Evolutionary conservation across 1,140 invertebrate species (phyloP).

Genomic region (Zaprionus taronus): DNA sequence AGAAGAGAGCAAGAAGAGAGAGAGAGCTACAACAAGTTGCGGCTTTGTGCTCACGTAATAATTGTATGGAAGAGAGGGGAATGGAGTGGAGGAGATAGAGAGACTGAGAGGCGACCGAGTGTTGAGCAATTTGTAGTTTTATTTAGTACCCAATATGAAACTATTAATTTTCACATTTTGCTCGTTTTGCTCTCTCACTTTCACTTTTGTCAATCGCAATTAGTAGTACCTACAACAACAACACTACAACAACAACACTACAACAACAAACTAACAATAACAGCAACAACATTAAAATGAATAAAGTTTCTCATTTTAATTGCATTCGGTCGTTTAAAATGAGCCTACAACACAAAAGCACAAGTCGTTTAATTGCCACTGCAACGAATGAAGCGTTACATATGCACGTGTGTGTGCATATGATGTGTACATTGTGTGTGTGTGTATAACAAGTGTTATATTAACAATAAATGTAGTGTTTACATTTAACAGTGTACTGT

Average conservation of each 20-base stretch:
- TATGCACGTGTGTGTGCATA: neutral
- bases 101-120: neutral
- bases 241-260: conserved; percentile 52
- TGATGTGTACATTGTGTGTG: too few species aligned
- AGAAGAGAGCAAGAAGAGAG: neutral
- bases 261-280: conserved; percentile 18
- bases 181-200: conserved; percentile 44
- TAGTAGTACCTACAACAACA: conserved; percentile 42
- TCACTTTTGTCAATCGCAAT: conserved; percentile 65
- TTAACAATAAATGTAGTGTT: neutral
- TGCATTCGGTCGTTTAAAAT: conserved; percentile 30
- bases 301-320: conserved; percentile 73
- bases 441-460: conserved; percentile 6
- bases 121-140: conserved; percentile 26
- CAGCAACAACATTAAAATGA: conserved; percentile 17
- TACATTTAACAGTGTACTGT: neutral
- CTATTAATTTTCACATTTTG: conserved; percentile 49
- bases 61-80: neutral
- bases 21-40: conserved; percentile 1
- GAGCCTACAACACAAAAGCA: conserved; percentile 45
- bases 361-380: conserved; percentile 52
- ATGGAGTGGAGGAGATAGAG: too few species aligned
- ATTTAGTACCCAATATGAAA: conserved; percentile 48
- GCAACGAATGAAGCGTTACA: conserved; percentile 27
- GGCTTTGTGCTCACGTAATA: conserved; percentile 6